Conservation (phyloP, 2,113 vertebrate genomes). For the Bubalus kerabau region DNA sequence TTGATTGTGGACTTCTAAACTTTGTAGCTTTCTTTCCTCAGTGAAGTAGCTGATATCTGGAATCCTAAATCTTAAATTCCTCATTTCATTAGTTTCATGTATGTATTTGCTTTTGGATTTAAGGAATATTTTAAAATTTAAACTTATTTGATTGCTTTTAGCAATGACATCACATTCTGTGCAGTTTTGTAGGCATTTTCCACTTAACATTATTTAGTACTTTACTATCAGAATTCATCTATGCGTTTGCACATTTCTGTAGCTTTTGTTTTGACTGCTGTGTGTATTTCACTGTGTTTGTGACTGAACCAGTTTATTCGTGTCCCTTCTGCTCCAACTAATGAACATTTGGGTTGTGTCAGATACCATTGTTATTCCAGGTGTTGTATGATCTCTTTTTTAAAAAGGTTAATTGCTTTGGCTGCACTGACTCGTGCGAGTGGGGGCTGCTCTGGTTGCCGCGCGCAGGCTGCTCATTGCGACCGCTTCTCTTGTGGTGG, state of each 20-base stretch:
- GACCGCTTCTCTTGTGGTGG: neutral
- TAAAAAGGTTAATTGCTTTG: neutral
- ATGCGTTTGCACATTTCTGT: neutral
- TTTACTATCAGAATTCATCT: neutral
- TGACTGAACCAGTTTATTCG: too few relatives aligned
- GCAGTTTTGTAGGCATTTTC: neutral
- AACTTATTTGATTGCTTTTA: neutral
- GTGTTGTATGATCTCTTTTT: neutral
- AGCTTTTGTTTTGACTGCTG: neutral
- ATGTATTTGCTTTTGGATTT: neutral
- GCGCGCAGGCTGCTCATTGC: rapidly evolving
- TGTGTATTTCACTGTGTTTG: neutral
- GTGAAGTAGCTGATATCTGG: neutral
- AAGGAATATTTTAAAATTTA: neutral
- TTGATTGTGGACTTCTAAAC: neutral
- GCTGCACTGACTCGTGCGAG: neutral
- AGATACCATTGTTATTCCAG: neutral
- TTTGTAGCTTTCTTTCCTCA: neutral
- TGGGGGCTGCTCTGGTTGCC: neutral
- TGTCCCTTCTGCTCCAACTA: neutral
- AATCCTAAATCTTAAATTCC: neutral
- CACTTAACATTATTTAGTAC: neutral
- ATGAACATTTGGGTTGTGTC: neutral
- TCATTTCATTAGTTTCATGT: neutral
- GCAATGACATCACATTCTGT: neutral